phyloP scores from a whole-genome alignment of 2,113 vertebrate genomes.

The Herpailurus yagouaroundi region DNA sequence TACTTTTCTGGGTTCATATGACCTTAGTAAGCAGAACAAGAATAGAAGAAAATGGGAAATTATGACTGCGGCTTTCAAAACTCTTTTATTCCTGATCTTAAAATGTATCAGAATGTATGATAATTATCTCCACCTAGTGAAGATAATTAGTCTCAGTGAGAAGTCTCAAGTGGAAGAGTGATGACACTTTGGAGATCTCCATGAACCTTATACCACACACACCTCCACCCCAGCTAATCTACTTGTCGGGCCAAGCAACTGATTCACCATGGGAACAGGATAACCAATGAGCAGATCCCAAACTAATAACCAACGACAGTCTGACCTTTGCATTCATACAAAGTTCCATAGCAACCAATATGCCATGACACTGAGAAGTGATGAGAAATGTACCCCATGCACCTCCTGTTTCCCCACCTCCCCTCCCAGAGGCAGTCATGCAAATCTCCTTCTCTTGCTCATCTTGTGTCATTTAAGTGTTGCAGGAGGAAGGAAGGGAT shows the following conservation, averaged over 20 bases:
- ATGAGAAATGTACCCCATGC: neutral
- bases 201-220: neutral
- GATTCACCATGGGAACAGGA: constrained; percentile 51
- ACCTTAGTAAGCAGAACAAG: constrained; percentile 2
- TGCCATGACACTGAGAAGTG: neutral
- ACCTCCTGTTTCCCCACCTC: neutral
- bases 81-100: constrained; percentile 10
- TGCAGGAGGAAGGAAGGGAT: neutral
- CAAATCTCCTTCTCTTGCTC: constrained; percentile 2
- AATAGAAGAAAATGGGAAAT: constrained; percentile 19
- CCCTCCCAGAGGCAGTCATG: neutral
- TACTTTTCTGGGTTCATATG: neutral
- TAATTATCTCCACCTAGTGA: constrained; percentile 69
- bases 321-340: neutral
- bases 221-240: neutral
- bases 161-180: neutral
- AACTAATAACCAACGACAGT: neutral
- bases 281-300: constrained; percentile 16
- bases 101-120: neutral
- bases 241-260: neutral
- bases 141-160: constrained; percentile 74
- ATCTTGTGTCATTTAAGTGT: neutral
- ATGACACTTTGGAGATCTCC: neutral
- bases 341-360: constrained; percentile 21
- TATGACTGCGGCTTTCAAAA: neutral